Evolutionary conservation across 2,113 vertebrate species (phyloP).

Genomic region (Australoheros scitulus): DNA sequence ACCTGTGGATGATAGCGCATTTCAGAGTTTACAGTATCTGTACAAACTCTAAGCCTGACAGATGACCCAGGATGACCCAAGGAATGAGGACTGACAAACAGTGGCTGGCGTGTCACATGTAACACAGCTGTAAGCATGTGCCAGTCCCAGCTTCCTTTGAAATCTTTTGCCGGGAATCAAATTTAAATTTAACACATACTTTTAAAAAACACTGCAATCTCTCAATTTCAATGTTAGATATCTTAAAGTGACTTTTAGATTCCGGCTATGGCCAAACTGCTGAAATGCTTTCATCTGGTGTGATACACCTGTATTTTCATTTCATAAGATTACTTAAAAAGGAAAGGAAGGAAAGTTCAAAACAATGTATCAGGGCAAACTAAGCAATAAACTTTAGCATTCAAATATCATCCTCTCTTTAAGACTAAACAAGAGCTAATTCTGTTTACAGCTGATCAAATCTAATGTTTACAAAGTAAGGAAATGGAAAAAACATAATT

Average conservation of each 20-base stretch:
- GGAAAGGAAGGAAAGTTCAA: background rate
- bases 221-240: background rate
- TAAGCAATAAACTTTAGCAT: slow-evolving; percentile 46
- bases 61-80: background rate
- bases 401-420: slow-evolving; percentile 48
- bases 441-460: slow-evolving; percentile 66
- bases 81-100: background rate
- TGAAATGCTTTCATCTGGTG: background rate
- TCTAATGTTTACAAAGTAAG: slow-evolving; percentile 59
- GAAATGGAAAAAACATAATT: slow-evolving; percentile 62
- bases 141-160: background rate
- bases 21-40: background rate
- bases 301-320: background rate
- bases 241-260: background rate
- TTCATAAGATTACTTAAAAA: background rate
- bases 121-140: background rate
- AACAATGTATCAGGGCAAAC: slow-evolving; percentile 38
- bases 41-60: background rate
- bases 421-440: slow-evolving; percentile 61
- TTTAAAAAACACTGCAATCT: background rate
- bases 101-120: background rate
- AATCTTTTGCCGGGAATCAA: background rate
- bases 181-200: background rate
- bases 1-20: slow-evolving; percentile 7
- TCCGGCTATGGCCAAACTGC: background rate